phyloP scores from a whole-genome alignment of 2,113 vertebrate genomes.

The Cnemophilus loriae region DNA sequence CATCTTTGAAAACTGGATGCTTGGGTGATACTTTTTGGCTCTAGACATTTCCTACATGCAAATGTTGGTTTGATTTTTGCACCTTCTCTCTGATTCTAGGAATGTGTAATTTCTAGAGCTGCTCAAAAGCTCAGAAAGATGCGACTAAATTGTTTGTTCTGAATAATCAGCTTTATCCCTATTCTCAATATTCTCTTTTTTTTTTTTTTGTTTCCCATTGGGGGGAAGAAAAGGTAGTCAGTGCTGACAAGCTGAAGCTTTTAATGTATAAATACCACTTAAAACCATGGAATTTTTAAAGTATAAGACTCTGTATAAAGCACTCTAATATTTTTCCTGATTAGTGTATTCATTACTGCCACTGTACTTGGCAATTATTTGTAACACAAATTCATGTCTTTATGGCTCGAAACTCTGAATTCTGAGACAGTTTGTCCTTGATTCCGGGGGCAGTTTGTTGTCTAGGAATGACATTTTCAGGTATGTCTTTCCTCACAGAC shows the following conservation, averaged over 20 bases:
- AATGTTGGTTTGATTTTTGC: neutral
- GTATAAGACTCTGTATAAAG: neutral
- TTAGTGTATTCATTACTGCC: neutral
- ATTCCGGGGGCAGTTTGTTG: neutral
- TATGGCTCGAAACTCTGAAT: neutral
- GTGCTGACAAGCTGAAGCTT: neutral
- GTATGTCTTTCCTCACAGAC: neutral
- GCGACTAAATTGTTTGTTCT: neutral
- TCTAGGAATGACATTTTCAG: constrained; percentile 27
- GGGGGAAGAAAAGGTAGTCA: neutral
- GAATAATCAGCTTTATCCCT: neutral
- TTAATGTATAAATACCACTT: neutral
- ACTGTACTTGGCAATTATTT: neutral
- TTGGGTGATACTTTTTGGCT: neutral
- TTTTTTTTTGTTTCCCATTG: neutral
- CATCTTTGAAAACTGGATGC: neutral
- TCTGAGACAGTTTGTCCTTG: neutral
- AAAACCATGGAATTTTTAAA: neutral
- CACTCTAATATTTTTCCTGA: neutral
- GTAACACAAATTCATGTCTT: neutral
- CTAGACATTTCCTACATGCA: neutral
- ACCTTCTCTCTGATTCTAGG: neutral
- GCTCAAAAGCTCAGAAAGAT: neutral
- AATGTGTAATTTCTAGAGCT: neutral
- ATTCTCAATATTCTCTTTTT: neutral